phyloP scores from a whole-genome alignment of 2,797 vertebrate genomes.

The Falco cherrug region DNA sequence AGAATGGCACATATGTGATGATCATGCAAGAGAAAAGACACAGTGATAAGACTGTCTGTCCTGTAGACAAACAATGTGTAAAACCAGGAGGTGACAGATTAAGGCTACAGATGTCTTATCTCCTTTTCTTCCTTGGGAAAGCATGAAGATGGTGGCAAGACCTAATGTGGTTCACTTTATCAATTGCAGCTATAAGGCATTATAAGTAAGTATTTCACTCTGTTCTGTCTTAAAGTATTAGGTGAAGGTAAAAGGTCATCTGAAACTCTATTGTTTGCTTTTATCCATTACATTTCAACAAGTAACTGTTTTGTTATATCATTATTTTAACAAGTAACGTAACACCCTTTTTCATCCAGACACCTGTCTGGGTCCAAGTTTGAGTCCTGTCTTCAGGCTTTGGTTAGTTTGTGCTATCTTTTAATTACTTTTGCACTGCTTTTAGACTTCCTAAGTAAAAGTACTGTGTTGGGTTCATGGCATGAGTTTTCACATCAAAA shows the following conservation, averaged over 20 bases:
- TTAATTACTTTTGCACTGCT: background rate
- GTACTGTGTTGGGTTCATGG: background rate
- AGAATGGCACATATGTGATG: too few species aligned
- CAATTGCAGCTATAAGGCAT: background rate
- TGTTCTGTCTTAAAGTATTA: background rate
- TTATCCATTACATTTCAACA: background rate
- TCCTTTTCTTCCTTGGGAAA: background rate
- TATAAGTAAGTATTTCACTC: background rate
- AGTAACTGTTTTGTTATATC: background rate
- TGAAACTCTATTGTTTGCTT: background rate
- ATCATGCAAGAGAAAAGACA: background rate
- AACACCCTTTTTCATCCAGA: background rate
- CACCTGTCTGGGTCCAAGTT: background rate
- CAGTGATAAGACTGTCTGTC: background rate
- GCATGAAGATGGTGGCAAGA: background rate
- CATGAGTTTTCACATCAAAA: background rate
- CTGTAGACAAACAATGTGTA: background rate
- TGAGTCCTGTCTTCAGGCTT: background rate
- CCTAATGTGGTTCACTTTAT: background rate
- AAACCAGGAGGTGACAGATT: background rate
- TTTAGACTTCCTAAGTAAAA: background rate
- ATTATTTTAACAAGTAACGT: background rate
- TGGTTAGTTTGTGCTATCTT: background rate
- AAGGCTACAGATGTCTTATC: background rate
- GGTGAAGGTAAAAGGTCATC: background rate